Evolutionary conservation across 2,113 vertebrate species (phyloP), one percentile per base, ranked within the genome.

Genomic region (Rhipidura dahli): DNA sequence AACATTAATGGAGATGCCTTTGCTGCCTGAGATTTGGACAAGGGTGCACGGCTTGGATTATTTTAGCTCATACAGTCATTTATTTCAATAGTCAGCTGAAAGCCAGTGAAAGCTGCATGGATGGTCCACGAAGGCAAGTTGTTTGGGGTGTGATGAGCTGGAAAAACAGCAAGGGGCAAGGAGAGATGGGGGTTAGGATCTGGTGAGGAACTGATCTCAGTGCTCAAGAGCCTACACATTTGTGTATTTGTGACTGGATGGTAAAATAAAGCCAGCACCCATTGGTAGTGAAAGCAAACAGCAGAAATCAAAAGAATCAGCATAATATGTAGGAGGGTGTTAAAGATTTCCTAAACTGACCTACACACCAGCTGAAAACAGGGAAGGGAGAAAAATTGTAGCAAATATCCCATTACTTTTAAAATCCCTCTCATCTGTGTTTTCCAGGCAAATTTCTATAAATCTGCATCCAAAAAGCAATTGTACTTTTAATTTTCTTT

Each of bases 41-140:
- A 93, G 92, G 28, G 83, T 64, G 77, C 80, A 44, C 0, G 3
- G 39, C 49, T 87, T 51, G 66, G 89, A 92, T 81, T 79, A 89
- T 92, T 95, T 96, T 69, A 94, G 57, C 69, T 93, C 77, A 45
- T 23, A 56, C 0, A 0, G 49, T 81, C 31, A 76, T 94, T 91
- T 87, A 79, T 95, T 97, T 94, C 92, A 90, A 78, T 37, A 84
- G 65, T 19, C 69, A 84, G 85, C 76, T 65, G 60, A 81, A 95
- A 90, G 83, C 30, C 42, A 90, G 85, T 0, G 21, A 86, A 89
- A 87, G 40, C 51, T 65, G 89, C 83, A 63, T 6, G 76, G 68
- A 81, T 4, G 6, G 76, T 42, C 92, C 22, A 49, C 0, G 3
- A 90, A 84, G 72, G 37, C 23, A 79, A 94, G 56, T 68, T 61